Percentiles rank a stretch among this genome's conserved stretches.
phyloP scores from a whole-genome alignment of 2,113 vertebrate genomes.

The Ptilorrhoa leucosticta region DNA sequence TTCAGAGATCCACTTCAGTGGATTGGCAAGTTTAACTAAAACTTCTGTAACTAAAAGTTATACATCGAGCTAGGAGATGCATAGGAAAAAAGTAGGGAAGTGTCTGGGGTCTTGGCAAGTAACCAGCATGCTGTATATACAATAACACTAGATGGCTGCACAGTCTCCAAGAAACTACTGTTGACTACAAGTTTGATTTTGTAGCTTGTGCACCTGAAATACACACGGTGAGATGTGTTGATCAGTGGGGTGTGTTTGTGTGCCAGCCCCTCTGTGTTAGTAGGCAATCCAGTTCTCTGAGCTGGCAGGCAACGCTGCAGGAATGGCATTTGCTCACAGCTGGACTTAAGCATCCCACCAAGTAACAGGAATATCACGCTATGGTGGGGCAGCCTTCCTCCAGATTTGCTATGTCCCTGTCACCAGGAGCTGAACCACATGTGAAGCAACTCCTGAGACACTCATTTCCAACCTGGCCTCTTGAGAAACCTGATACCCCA shows the following conservation, averaged over 20 bases:
- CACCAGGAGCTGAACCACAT: neutral
- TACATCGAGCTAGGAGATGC: neutral
- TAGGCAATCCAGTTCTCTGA: neutral
- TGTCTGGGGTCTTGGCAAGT: neutral
- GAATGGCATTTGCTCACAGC: neutral
- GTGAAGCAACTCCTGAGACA: neutral
- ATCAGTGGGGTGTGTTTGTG: neutral
- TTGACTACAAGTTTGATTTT: neutral
- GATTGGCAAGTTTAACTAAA: neutral
- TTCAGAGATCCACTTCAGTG: neutral
- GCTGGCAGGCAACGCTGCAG: neutral
- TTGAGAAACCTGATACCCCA: neutral
- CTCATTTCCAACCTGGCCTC: neutral
- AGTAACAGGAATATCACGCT: neutral
- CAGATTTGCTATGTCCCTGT: neutral
- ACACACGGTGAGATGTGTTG: neutral
- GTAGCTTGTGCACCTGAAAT: neutral
- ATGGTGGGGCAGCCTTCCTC: neutral
- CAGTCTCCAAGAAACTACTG: neutral
- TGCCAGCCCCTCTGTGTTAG: neutral
- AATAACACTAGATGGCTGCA: slow-evolving; percentile 35
- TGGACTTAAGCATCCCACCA: neutral
- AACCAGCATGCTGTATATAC: neutral
- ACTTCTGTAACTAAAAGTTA: neutral
- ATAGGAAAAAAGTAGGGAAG: neutral